Percentiles rank a stretch among this genome's conserved stretches.
phyloP scores from a whole-genome alignment of 2,888 invertebrate species.

The Colletes collaris region DNA sequence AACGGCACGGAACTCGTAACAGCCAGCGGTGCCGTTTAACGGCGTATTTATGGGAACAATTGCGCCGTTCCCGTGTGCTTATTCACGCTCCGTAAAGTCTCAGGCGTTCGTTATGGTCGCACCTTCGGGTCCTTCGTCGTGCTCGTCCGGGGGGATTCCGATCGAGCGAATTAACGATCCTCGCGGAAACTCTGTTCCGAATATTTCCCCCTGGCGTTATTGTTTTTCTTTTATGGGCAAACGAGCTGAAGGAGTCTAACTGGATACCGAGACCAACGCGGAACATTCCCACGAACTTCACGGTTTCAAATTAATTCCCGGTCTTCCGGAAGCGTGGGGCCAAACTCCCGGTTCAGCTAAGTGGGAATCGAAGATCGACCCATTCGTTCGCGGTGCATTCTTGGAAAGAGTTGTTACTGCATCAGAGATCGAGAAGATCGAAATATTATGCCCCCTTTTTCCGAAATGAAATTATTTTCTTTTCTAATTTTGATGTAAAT shows the following conservation, averaged over 20 bases:
- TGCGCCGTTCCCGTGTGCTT: slow-evolving; percentile 50
- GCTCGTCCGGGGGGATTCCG: slow-evolving; percentile 10
- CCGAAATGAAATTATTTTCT: too few species aligned
- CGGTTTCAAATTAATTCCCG: slow-evolving; percentile 20
- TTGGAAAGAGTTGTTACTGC: background rate
- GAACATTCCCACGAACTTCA: background rate
- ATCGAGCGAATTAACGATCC: slow-evolving; percentile 9
- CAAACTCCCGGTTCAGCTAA: background rate
- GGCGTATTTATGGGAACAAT: slow-evolving; percentile 65
- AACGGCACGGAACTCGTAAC: slow-evolving; percentile 60
- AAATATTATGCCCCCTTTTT: too few species aligned
- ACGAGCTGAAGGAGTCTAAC: background rate
- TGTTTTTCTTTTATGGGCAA: background rate
- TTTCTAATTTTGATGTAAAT: too few species aligned
- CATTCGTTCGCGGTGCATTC: background rate
- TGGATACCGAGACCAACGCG: background rate
- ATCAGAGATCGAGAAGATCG: background rate
- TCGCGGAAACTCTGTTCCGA: background rate
- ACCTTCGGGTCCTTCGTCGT: slow-evolving; percentile 45
- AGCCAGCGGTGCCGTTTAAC: slow-evolving; percentile 60
- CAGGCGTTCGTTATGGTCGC: slow-evolving; percentile 49
- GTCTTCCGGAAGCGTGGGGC: slow-evolving; percentile 11
- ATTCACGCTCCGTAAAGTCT: slow-evolving; percentile 68
- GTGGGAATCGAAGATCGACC: slow-evolving; percentile 6
- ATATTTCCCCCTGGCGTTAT: slow-evolving; percentile 15